These are phyloP conservation scores for Argyra leucocephala DNA, from an alignment of 2,888 invertebrate species.

Conservation along the genomic window DNA sequence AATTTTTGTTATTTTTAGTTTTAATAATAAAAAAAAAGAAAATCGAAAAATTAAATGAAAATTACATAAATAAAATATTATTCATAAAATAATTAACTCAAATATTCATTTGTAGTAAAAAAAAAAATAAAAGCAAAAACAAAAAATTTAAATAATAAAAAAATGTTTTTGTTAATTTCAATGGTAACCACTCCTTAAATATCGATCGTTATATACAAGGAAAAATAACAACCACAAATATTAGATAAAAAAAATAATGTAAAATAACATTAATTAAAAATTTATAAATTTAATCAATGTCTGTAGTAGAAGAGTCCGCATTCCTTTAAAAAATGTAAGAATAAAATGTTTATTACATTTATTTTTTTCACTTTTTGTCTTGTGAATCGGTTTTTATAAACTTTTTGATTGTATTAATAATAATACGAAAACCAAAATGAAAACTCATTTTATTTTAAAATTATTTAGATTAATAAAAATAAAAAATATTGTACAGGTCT, in stretches of 20 bases:
- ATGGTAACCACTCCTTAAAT: not conserved
- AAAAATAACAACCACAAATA: not conserved
- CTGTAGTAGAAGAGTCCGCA: conserved; percentile 3
- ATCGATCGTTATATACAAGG: not conserved
- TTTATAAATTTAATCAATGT: not conserved
- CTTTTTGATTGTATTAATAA: no score
- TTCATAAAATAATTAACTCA: no score
- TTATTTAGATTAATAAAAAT: no score
- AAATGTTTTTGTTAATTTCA: not conserved
- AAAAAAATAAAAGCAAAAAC: not conserved
- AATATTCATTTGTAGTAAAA: not conserved
- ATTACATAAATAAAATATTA: no score
- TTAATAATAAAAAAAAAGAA: no score
- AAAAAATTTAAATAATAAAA: not conserved
- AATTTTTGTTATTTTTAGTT: no score
- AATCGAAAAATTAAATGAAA: no score
- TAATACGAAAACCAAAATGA: no score
- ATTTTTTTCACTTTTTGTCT: no score
- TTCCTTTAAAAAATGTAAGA: not conserved
- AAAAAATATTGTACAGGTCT: no score
- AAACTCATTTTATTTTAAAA: no score
- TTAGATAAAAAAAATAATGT: not conserved
- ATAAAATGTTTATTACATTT: not conserved
- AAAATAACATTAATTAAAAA: not conserved
- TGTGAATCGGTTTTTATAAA: no score